phyloP scores from a whole-genome alignment of 2,888 invertebrate species.

The Microchrysa polita region DNA sequence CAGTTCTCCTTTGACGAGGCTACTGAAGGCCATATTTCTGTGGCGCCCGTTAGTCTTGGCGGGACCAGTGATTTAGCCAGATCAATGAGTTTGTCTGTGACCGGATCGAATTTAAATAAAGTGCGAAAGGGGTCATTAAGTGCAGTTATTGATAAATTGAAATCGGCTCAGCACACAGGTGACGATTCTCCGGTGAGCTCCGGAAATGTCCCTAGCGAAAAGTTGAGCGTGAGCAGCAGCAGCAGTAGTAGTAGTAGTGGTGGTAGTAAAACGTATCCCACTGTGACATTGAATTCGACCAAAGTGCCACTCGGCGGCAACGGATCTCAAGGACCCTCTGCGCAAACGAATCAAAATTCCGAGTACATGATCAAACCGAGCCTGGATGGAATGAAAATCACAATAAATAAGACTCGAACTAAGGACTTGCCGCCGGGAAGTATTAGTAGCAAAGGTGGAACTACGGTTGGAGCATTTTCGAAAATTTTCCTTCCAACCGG shows the following conservation, averaged over 20 bases:
- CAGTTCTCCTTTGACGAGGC: constrained; percentile 45
- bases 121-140: constrained; percentile 80
- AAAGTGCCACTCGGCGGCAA: not conserved
- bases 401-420: constrained; percentile 87
- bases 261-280: not conserved
- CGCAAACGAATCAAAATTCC: constrained; percentile 71
- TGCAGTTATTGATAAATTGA: constrained; percentile 87
- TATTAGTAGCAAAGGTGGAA: constrained; percentile 60
- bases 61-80: not conserved
- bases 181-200: constrained; percentile 49
- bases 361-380: constrained; percentile 92
- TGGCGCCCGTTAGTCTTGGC: constrained; percentile 48
- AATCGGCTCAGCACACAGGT: constrained; percentile 70
- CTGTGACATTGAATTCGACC: not conserved
- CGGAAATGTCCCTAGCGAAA: constrained; percentile 11
- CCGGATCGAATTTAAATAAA: constrained; percentile 56
- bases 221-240: constrained; percentile 64
- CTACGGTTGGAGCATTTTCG: constrained; percentile 58
- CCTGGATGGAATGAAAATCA: constrained; percentile 86
- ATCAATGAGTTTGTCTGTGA: not conserved
- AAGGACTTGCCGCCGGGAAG: constrained; percentile 70
- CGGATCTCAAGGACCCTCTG: not conserved
- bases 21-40: constrained; percentile 52
- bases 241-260: constrained; percentile 54
- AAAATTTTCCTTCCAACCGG: constrained; percentile 57